Conservation (phyloP, 2,888 invertebrate species). For the Anorthoa munda region DNA sequence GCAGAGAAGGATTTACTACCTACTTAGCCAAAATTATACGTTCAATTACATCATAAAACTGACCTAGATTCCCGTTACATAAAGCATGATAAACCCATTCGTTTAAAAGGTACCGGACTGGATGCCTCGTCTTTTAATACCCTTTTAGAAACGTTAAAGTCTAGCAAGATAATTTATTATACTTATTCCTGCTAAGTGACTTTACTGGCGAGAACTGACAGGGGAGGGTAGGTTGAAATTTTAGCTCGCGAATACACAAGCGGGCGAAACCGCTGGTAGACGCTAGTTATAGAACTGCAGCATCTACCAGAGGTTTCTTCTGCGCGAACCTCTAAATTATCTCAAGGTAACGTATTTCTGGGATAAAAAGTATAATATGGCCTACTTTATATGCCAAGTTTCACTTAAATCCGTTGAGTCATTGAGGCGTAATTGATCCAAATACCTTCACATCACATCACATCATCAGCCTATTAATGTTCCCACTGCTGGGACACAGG, state of each 20-base stretch:
- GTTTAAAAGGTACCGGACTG: slow-evolving; percentile 29
- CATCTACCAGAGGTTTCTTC: too few species aligned
- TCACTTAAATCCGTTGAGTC: too few species aligned
- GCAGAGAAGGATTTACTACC: background rate
- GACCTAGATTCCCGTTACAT: slow-evolving; percentile 19
- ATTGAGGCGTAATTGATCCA: too few species aligned
- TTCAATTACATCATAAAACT: slow-evolving; percentile 1
- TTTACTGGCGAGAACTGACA: slow-evolving; percentile 31
- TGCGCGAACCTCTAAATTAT: too few species aligned
- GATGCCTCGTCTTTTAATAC: slow-evolving; percentile 31
- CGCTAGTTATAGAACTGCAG: too few species aligned
- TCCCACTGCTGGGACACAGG: too few species aligned
- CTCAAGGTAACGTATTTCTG: too few species aligned
- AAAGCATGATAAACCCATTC: slow-evolving; percentile 26
- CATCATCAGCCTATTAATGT: too few species aligned
- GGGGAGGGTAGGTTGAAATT: slow-evolving; percentile 10
- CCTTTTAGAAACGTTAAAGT: slow-evolving; percentile 37
- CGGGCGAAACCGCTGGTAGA: too few species aligned
- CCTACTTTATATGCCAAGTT: too few species aligned
- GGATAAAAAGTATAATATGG: too few species aligned
- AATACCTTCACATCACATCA: too few species aligned
- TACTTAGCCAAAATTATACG: background rate
- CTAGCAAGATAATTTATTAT: slow-evolving; percentile 47
- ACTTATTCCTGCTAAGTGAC: slow-evolving; percentile 49
- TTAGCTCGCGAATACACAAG: background rate